phyloP scores from a whole-genome alignment of 2,888 invertebrate genomes.

The Pseudanteris insignis region DNA sequence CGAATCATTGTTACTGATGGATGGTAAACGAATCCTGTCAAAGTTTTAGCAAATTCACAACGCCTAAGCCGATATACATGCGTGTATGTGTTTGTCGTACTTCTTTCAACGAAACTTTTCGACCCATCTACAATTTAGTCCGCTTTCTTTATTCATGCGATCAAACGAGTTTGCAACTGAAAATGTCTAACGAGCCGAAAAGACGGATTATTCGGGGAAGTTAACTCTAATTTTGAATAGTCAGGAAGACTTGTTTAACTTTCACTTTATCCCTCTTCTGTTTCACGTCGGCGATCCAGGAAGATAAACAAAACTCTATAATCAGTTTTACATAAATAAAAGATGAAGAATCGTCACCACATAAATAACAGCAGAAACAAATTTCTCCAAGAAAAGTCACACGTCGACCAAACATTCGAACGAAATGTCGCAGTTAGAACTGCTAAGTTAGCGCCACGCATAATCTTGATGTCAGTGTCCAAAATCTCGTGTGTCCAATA shows the following conservation, averaged over 20 bases:
- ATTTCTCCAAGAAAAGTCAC: too few species aligned
- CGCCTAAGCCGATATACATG: slow-evolving; percentile 19
- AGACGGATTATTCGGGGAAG: slow-evolving; percentile 53
- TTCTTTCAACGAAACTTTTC: slow-evolving; percentile 32
- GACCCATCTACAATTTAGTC: slow-evolving; percentile 31
- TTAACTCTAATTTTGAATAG: too few species aligned
- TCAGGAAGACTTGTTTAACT: too few species aligned
- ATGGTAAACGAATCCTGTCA: slow-evolving; percentile 50
- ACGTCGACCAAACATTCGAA: too few species aligned
- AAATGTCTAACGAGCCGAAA: slow-evolving; percentile 53
- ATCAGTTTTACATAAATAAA: too few species aligned
- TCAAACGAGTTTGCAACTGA: slow-evolving; percentile 45
- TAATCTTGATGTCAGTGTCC: background rate
- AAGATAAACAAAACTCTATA: too few species aligned
- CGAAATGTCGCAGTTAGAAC: too few species aligned
- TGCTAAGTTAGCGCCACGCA: too few species aligned
- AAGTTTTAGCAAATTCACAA: slow-evolving; percentile 51
- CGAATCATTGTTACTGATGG: slow-evolving; percentile 23
- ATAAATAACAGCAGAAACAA: too few species aligned
- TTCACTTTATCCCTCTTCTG: too few species aligned
- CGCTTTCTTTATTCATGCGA: slow-evolving; percentile 21
- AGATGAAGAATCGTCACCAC: too few species aligned
- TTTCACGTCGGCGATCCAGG: too few species aligned
- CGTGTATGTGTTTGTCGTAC: slow-evolving; percentile 27
- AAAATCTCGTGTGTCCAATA: slow-evolving; percentile 6